Evolutionary conservation across 2,888 invertebrate genomes (phyloP), one percentile per base, ranked within the genome.

Genomic region (Pherbina coryleti): DNA sequence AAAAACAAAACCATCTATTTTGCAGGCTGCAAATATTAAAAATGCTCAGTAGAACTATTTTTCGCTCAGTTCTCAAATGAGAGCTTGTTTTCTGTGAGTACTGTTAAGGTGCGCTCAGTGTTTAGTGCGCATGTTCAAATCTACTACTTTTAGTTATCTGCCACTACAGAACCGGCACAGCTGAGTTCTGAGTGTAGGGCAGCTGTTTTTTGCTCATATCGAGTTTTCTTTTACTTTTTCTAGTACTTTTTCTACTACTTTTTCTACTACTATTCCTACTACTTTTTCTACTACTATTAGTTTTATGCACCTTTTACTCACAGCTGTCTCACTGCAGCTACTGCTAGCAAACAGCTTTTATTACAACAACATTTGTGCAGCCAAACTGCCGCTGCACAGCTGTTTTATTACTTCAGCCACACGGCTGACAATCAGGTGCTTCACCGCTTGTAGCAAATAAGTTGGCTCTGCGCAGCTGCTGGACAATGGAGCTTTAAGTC

Each of bases 381-480:
- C 70, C 44, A 49, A 72, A 31, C 14, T 31, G n/a, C 19, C 49
- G 49, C 69, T 75, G 75, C 75, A 75, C 75, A 75, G 75, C 75
- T 75, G 75, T 75, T 75, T 75, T 34, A 53, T 75, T 75, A 67
- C 55, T 75, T n/a, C n/a, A 22, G 67, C 31, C 66, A 66, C 67
- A 66, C 67, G 75, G 53, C 75, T 75, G 75, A 67, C 51, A 75
- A 75, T 75, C 75, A 75, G 75, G 75, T 75, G 75, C 67, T 75
- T 55, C 67, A 28, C 19, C 19, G 64, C n/a, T 11, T n/a, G 17
- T 4, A 5, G 57, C 57, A 3, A 19, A 3, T 3, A 22, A 57
- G 11, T 8, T 19, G 14, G 62, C n/a, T 60, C 44, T 67, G 66
- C 55, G 72, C 75, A 67, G 17, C 49, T 75, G 75, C 55, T 28